phyloP scores from a whole-genome alignment of 1,140 invertebrate genomes.

The Oscheius sp. region DNA sequence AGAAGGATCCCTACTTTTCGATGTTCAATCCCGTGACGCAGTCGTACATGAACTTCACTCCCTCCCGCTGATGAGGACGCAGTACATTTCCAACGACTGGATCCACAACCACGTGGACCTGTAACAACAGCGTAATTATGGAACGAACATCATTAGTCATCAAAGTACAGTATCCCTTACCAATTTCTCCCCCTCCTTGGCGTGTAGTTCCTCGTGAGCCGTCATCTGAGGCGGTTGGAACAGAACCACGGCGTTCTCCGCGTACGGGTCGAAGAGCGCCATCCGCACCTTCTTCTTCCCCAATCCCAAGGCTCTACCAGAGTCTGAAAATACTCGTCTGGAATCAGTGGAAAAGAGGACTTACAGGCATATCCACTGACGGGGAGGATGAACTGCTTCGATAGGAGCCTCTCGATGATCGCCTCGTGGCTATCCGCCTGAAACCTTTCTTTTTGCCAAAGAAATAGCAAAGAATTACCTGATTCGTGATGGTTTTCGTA shows the following conservation, averaged over 20 bases:
- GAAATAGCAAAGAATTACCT: not conserved
- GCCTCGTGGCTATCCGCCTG: slow-evolving; percentile 43
- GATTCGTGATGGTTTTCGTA: not conserved
- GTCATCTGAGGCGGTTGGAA: slow-evolving; percentile 78
- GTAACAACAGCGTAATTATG: not conserved
- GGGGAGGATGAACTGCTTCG: slow-evolving; percentile 82
- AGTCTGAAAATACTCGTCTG: slow-evolving; percentile 21
- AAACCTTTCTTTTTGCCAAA: not conserved
- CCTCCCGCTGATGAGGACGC: slow-evolving; percentile 95
- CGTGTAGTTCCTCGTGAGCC: slow-evolving; percentile 79
- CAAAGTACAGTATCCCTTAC: slow-evolving; percentile 41
- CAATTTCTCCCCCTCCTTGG: slow-evolving; percentile 65
- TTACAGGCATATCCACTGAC: slow-evolving; percentile 78
- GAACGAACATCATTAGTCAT: not conserved
- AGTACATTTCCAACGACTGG: slow-evolving; percentile 83
- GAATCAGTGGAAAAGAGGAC: slow-evolving; percentile 9
- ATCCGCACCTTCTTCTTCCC: slow-evolving; percentile 70
- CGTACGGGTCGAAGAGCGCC: slow-evolving; percentile 86
- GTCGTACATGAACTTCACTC: slow-evolving; percentile 99
- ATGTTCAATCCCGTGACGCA: slow-evolving; percentile 91
- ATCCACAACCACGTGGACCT: slow-evolving; percentile 90
- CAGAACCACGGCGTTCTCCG: slow-evolving; percentile 85
- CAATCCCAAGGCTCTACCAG: slow-evolving; percentile 69
- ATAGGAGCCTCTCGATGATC: slow-evolving; percentile 50
- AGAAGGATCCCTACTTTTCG: slow-evolving; percentile 74